Base-by-base conservation (phyloP, 2,888 invertebrate species). In the Rhyacophila evoluta region DNA sequence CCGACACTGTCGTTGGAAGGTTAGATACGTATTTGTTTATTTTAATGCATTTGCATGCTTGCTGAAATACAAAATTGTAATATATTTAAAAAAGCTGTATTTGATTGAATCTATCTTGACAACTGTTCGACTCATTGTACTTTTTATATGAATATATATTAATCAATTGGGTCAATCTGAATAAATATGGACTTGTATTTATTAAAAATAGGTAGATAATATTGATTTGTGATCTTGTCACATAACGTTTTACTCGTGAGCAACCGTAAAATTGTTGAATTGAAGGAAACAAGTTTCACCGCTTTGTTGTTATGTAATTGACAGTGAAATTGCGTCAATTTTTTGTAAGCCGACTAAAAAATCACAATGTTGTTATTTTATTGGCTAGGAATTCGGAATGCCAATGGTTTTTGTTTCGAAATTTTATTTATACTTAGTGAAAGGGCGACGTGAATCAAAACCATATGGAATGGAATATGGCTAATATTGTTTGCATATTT, bases 221-320 rank as follows among this genome's bases (percentile, higher is more conserved):
- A 25, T 55, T 55, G 55, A 55, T 55, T 55, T 55, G 19, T 55
- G 19, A 55, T 25, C 55, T 0, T 55, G 55, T 55, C 55, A 55
- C 55, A 55, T 55, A 55, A 12, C 55, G 10, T 11, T 55, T 55
- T 55, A 25, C 25, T 25, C 10, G 25, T 55, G 25, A 10, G 55
- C 55, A 55, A 55, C 8, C 55, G 55, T 55, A 55, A 25, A 55
- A 55, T 25, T 19, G 55, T 55, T 19, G 19, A 55, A 55, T 55
- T 55, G 55, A 55, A 25, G 55, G 55, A 55, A 55, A 55, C 55
- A 55, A 55, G 55, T 55, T 55, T 55, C 55, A 55, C 55, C 55
- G 15, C 55, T 55, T 25, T 19, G 55, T 6, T 15, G 19, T 55
- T 55, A 55, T 55, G 55, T 55, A 55, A 55, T 25, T 55, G 55